Evolutionary conservation across 1,140 invertebrate species (phyloP), one percentile per base, ranked within the genome.

Genomic region (Zaprionus davidi): DNA sequence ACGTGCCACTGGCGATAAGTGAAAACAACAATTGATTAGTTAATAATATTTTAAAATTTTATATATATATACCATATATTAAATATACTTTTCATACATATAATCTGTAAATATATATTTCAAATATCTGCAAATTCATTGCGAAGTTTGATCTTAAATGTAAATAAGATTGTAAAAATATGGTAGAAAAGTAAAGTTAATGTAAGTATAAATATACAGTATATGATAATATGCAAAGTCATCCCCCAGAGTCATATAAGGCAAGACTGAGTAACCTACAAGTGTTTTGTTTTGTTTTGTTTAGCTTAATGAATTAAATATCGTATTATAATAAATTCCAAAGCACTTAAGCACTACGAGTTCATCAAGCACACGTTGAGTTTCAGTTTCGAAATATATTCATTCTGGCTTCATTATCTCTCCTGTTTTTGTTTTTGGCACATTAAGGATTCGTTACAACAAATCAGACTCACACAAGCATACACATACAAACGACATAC

Each of bases 1-100:
- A 93, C 65, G 80, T 82, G 5, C 92, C 92, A 13, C 51, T 93
- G 71, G 92, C 92, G 9, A 63, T 96, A 92, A 93, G 75, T 93
- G 93, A 87, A 24, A 59, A 20, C 5, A 15, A 17, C 5, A 15
- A 9, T 1, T 64, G 12, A 9, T 1, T 59, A 71, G 3, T 57
- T 71, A 22, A 55, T 34, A n/a, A 13, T 41, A 73, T 66, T 56
- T 56, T 22, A 49, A 13, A 51, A n/a, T 11, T 15, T 12, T 63
- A 41, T 34, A 26, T 66, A 59, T 67, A 26, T 44, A 22, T 44
- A 36, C 9, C 22, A 31, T 63, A 60, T 63, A 62, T 66, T 49
- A 73, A 44, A 44, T 44, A 46, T 46, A 17, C 41, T 46, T 46
- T 17, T 24, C 60, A 24, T 69, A 20, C 63, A 70, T 65, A 67